phyloP scores from a whole-genome alignment of 1,140 invertebrate species.

The Odontomachus brunneus region DNA sequence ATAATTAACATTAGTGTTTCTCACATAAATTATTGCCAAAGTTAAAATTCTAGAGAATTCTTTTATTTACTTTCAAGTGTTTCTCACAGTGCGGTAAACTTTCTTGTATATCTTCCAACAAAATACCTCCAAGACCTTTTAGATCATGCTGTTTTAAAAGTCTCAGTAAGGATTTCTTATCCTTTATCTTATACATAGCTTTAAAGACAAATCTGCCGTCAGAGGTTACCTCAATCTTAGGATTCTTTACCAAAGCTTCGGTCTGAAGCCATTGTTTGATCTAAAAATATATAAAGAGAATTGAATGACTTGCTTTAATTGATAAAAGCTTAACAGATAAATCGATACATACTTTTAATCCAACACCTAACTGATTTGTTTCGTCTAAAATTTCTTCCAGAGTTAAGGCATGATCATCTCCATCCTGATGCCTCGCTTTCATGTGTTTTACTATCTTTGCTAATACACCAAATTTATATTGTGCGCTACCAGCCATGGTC shows the following conservation, averaged over 20 bases:
- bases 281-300: constrained; percentile 66
- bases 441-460: constrained; percentile 99
- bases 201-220: constrained; percentile 96
- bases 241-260: constrained; percentile 96
- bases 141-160: constrained; percentile 97
- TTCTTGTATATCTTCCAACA: constrained; percentile 98
- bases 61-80: constrained; percentile 90
- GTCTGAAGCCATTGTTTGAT: constrained; percentile 91
- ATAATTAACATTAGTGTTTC: background rate
- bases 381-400: constrained; percentile 99
- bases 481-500: constrained; percentile 93
- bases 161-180: constrained; percentile 92
- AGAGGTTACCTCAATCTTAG: constrained; percentile 93
- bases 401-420: constrained; percentile 95
- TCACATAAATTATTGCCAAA: background rate
- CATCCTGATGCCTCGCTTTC: constrained; percentile 96
- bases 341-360: constrained; percentile 89
- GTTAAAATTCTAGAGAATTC: background rate
- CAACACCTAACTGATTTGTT: constrained; percentile 98
- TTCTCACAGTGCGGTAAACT: constrained; percentile 97
- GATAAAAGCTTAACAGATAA: background rate
- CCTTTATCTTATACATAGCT: constrained; percentile 96
- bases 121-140: constrained; percentile 96
- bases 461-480: constrained; percentile 97
- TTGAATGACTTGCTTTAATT: background rate